These are phyloP conservation scores for Hydroisotoma schaefferi DNA, from an alignment of 2,888 invertebrate species.

Conservation along the genomic window DNA sequence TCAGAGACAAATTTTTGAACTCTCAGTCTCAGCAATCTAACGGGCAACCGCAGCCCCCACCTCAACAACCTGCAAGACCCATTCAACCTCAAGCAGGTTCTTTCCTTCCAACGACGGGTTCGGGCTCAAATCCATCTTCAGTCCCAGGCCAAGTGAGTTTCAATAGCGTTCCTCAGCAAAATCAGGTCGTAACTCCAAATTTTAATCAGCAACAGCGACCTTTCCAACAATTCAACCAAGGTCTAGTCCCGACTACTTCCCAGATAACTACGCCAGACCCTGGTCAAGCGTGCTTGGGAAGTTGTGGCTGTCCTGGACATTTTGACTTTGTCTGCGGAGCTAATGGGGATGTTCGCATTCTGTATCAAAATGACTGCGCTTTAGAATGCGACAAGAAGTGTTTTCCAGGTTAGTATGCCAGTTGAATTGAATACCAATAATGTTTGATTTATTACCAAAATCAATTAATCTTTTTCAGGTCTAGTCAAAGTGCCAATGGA, in stretches of 20 bases:
- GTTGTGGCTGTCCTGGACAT: slow-evolving; percentile 1
- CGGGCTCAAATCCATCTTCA: neutral
- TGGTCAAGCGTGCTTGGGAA: slow-evolving; percentile 8
- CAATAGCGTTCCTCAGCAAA: neutral
- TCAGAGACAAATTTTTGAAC: too few relatives aligned
- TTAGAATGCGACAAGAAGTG: slow-evolving; percentile 6
- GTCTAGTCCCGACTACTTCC: neutral
- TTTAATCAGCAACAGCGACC: neutral
- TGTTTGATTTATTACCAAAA: neutral
- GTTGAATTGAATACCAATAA: neutral
- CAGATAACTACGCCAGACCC: neutral
- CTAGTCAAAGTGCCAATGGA: too few relatives aligned
- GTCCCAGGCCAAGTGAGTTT: neutral
- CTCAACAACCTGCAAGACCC: neutral
- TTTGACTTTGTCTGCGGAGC: slow-evolving; percentile 6
- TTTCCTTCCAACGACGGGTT: neutral
- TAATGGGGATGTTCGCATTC: neutral
- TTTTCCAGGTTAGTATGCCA: slow-evolving; percentile 6
- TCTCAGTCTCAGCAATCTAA: neutral
- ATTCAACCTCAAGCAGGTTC: neutral
- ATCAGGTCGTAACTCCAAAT: too few relatives aligned
- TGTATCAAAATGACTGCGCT: slow-evolving; percentile 9
- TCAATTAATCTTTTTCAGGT: neutral
- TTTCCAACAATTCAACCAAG: neutral
- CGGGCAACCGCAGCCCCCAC: neutral